Evolutionary conservation across 2,888 invertebrate species (phyloP), one percentile per base, ranked within the genome.

Genomic region (Argyra leucocephala): DNA sequence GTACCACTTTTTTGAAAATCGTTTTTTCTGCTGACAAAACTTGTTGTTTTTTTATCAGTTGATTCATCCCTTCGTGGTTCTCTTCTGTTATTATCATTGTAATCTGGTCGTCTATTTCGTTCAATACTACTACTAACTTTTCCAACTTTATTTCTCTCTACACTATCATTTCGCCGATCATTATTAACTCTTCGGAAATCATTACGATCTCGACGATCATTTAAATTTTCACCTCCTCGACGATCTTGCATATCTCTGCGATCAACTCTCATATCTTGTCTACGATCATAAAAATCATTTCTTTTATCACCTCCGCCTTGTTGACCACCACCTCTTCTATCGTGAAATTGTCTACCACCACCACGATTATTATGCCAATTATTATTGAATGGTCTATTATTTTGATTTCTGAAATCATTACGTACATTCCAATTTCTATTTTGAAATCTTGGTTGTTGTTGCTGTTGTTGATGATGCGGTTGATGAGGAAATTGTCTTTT

Each of bases 221-320:
- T 22, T 21, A 31, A 2, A 24, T 24, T 22, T n/a, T n/a, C n/a
- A n/a, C n/a, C n/a, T 15, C 6, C 6, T 60, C 64, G 68, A 57
- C 62, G 59, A 64, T 57, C 65, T 58, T 12, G 66, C 63, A 59
- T 65, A 65, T 66, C 61, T 26, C 57, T 61, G 2, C 57, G 22
- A n/a, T 66, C 63, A 24, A 61, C 65, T 24, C 64, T 61, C n/a
- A 63, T 63, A 18, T 63, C 65, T 59, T 63, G 57, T 18, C 70
- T 62, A 58, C 67, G 22, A 18, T 63, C 66, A 22, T 48, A 48
- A 18, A 48, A 48, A 48, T 65, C 48, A 57, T 57, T 21, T 18
- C 63, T 60, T 21, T 37, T 63, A 6, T 65, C 65, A 6, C 64
- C 61, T n/a, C 58, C 61, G 18, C 64, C 60, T 37, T 64, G 57